Conservation (phyloP, 2,113 vertebrate species). For the Phrynocephalus versicolor region DNA sequence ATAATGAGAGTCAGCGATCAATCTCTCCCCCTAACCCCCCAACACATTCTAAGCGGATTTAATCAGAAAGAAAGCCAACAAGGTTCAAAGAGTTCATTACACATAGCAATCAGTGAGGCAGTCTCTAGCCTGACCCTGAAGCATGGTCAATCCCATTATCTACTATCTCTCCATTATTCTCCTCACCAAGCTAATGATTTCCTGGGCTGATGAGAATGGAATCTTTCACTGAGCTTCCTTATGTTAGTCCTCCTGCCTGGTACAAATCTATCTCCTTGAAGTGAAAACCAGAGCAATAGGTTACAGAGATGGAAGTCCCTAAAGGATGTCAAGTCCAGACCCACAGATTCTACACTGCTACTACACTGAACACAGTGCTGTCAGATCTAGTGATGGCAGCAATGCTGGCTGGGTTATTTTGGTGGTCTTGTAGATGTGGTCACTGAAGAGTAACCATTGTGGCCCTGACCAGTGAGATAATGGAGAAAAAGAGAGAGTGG, state of each 20-base stretch:
- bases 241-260: background rate
- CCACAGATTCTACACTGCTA: background rate
- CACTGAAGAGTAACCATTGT: background rate
- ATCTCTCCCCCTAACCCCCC: background rate
- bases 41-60: background rate
- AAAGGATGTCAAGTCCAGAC: background rate
- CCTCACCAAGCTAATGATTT: constrained; percentile 31
- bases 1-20: background rate
- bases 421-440: too few relatives aligned
- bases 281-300: background rate
- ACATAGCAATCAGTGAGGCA: background rate
- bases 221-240: background rate
- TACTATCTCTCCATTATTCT: constrained; percentile 9
- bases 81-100: background rate
- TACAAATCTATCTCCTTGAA: constrained; percentile 24
- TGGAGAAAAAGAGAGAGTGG: background rate
- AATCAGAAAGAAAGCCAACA: background rate
- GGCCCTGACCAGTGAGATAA: background rate
- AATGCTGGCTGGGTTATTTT: background rate
- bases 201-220: constrained; percentile 6
- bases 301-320: background rate
- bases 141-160: constrained; percentile 5
- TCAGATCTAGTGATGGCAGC: too few relatives aligned
- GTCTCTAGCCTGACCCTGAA: background rate
- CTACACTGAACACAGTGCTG: background rate